Evolutionary conservation across 2,888 invertebrate genomes (phyloP).

Genomic region (Cyrtodaria siliqua): DNA sequence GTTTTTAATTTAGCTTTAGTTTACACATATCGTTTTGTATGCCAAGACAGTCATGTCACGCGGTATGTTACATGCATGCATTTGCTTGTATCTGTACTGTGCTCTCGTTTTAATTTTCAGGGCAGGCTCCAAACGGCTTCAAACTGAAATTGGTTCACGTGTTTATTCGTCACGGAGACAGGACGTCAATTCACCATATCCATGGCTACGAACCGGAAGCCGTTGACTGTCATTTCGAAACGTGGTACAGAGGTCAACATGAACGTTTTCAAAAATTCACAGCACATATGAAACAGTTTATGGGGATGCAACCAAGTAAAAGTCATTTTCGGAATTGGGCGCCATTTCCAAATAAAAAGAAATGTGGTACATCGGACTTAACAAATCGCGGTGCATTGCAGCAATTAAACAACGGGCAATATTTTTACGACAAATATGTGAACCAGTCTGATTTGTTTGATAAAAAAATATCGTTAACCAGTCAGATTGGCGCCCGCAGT

Average conservation of each 20-base stretch:
- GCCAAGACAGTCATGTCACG: too few relatives aligned
- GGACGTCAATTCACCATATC: slow-evolving; percentile 94
- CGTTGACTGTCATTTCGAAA: slow-evolving; percentile 90
- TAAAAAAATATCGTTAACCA: slow-evolving; percentile 78
- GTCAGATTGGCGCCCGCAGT: slow-evolving; percentile 89
- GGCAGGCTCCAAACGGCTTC: slow-evolving; percentile 60
- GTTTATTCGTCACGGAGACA: slow-evolving; percentile 94
- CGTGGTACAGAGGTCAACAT: slow-evolving; percentile 46
- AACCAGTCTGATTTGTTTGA: slow-evolving; percentile 79
- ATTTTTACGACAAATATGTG: slow-evolving; percentile 87
- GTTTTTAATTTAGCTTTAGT: too few relatives aligned
- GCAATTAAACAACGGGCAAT: slow-evolving; percentile 92
- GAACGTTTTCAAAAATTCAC: slow-evolving; percentile 20
- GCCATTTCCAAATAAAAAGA: slow-evolving; percentile 73
- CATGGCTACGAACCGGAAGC: slow-evolving; percentile 89
- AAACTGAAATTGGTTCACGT: slow-evolving; percentile 76
- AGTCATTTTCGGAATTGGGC: slow-evolving; percentile 75
- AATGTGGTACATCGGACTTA: slow-evolving; percentile 94
- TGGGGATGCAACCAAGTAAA: slow-evolving; percentile 86
- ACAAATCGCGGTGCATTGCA: slow-evolving; percentile 94
- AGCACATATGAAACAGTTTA: slow-evolving; percentile 43
- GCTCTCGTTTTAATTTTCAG: slow-evolving; percentile 46
- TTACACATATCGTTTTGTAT: too few relatives aligned
- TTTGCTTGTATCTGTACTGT: too few relatives aligned
- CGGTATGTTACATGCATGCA: neutral